Evolutionary conservation across 1,140 invertebrate species (phyloP).

Genomic region (Solenopsis fugax): DNA sequence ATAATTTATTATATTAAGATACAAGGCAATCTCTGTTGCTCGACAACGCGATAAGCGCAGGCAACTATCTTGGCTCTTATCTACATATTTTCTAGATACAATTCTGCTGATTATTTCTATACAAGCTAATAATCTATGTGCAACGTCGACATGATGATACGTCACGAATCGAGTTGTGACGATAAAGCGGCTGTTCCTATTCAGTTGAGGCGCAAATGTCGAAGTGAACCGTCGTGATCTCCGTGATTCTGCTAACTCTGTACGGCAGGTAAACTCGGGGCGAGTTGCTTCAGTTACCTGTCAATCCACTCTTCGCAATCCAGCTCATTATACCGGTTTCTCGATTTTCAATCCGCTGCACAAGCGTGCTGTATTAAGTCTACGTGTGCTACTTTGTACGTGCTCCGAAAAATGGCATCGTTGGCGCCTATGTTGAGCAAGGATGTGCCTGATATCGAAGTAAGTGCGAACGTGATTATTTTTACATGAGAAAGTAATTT

Average conservation of each 20-base stretch:
- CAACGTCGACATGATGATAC: not conserved
- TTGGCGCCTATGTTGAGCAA: constrained; percentile 85
- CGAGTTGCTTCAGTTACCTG: constrained; percentile 77
- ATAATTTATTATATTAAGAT: not conserved
- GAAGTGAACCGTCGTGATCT: not conserved
- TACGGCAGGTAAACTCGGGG: constrained; percentile 59
- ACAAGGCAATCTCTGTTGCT: not conserved
- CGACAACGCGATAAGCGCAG: not conserved
- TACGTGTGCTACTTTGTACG: not conserved
- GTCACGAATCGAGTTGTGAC: not conserved
- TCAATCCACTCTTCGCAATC: not conserved
- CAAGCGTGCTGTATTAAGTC: not conserved
- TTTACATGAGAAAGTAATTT: not conserved
- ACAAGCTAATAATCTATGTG: not conserved
- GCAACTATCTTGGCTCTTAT: not conserved
- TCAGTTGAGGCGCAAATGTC: not conserved
- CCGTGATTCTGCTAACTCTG: not conserved
- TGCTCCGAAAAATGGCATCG: constrained; percentile 64
- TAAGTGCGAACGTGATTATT: constrained; percentile 80
- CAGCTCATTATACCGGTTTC: constrained; percentile 28
- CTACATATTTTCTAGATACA: not conserved
- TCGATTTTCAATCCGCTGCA: not conserved
- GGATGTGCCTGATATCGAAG: constrained; percentile 91
- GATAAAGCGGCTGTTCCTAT: not conserved
- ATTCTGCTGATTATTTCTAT: not conserved